These are phyloP conservation scores for Oncorhynchus keta DNA, from an alignment of 2,113 vertebrate species.

Conservation along the genomic window DNA sequence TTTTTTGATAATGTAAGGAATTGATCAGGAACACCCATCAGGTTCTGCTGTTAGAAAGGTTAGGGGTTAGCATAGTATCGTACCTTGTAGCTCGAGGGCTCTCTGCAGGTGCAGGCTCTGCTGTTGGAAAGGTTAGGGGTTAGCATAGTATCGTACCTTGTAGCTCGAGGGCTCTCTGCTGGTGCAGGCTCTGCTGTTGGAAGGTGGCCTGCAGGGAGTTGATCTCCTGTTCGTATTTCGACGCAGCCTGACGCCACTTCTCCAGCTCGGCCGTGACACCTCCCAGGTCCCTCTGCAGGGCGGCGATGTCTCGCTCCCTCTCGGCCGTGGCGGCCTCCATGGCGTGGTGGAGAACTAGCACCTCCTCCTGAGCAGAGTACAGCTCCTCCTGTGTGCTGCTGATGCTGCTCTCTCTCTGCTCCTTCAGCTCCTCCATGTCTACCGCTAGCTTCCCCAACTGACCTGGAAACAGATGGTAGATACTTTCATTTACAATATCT, in stretches of 20 bases:
- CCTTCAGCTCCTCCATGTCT: conserved; percentile 87
- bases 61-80: too few relatives aligned
- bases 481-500: too few relatives aligned
- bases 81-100: too few relatives aligned
- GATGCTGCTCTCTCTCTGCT: conserved; percentile 90
- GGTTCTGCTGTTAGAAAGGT: too few relatives aligned
- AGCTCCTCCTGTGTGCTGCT: conserved; percentile 84
- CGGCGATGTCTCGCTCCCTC: conserved; percentile 82
- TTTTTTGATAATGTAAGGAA: too few relatives aligned
- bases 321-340: conserved; percentile 83
- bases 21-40: not conserved
- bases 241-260: conserved; percentile 83
- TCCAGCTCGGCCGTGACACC: conserved; percentile 83
- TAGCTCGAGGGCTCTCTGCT: conserved; percentile 74
- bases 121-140: not conserved
- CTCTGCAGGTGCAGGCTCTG: not conserved
- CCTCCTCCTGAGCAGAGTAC: conserved; percentile 87
- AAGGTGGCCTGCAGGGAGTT: conserved; percentile 83
- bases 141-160: conserved; percentile 73
- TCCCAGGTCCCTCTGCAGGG: conserved; percentile 84
- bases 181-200: conserved; percentile 80
- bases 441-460: conserved; percentile 81
- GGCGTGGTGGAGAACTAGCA: conserved; percentile 82
- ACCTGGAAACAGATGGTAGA: too few relatives aligned
- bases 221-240: conserved; percentile 88